Base-by-base conservation (phyloP, 2,888 invertebrate genomes). In the Ypsolopha sequella region DNA sequence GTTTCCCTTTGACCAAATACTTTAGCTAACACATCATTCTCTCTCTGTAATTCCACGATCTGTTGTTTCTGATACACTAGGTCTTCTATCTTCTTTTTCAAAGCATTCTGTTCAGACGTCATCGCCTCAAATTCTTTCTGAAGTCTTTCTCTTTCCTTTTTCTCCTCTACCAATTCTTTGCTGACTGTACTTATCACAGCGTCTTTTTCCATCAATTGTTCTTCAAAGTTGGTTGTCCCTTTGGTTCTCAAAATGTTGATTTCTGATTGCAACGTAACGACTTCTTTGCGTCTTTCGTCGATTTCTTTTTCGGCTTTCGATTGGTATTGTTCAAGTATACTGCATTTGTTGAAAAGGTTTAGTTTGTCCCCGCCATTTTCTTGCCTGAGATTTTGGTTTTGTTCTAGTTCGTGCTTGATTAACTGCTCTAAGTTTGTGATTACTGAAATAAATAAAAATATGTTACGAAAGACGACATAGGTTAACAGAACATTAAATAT, bases 1-100 rank as follows among this genome's bases (percentile, higher is more conserved):
- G 70, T 73, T 47, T 79, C 77, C 55, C 64, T 68, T 50, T 74
- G 69, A 52, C 68, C 75, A 36, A 73, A 55, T 41, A 63, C 73
- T 55, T 65, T 70, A 9, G 71, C 60, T 51, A 80, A 59, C 41
- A 73, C 68, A 52, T 75, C 73, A 47, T 80, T 76, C 58, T 77
- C 76, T 45, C 64, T 76, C 56, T 58, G 71, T 50, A 79, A 36
- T 8, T 55, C 64, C 57, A 61, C 65, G 51, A 63, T 35, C 14
- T 61, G 56, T 41, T 70, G 63, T 48, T 64, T 62, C n/a, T 62
- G 57, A 46, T 61, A 50, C 48, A 55, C 61, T 52, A 64, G 65
- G 6, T 53, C 41, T 50, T 64, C 58, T 8, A 71, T 53, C 51
- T 59, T 64, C 41, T 63, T 60, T 53, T 58, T 64, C 50, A 75